Base-by-base conservation (phyloP, 2,797 vertebrate genomes). In the Lepus townsendii region DNA sequence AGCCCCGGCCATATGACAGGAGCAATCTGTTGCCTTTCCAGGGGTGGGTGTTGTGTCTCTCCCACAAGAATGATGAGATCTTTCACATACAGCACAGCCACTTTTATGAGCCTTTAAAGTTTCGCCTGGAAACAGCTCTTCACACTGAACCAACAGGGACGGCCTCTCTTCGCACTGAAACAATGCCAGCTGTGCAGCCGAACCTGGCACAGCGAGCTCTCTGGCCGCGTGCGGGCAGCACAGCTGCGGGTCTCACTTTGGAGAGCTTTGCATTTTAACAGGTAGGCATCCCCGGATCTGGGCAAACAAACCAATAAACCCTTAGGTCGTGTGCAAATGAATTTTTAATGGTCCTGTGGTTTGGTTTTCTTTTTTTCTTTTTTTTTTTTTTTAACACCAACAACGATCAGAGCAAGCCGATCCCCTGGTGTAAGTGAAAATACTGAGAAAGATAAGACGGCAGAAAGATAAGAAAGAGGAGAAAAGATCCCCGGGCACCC, bases 1-100 rank as follows among this genome's bases (percentile, higher is more conserved):
- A 97, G 97, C 97, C 95, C 93, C 93, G 98, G 98, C 84, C 3
- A 42, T 96, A 96, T 96, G 98, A 98, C 82, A 92, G 97, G 97
- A 98, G 97, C 98, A 98, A 98, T 98, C 98, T 98, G 98, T 97
- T 97, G 97, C 97, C 98, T 97, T 97, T 98, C 96, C 95, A 97
- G 62, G 63, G 75, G 92, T 84, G 77, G 84, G 91, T 97, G 98
- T 87, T 96, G 95, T 89, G 89, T 97, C 95, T 95, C 96, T 92
- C 88, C 79, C 83, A 83, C 92, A 92, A 97, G 94, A 97, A 97
- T 7, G 69, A 98, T 98, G 97, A 98, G 83, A 97, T 97, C 97
- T 97, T 96, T 98, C 98, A 97, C 95, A 98, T 78, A 91, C 95
- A 97, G 95, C 92, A 96, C 97, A 97, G 94, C 97, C 24, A 52